A percentile compares a stretch with the other conserved stretches of the same genome.
Conservation (phyloP, 2,888 invertebrate species). For the Agonum fuliginosum region DNA sequence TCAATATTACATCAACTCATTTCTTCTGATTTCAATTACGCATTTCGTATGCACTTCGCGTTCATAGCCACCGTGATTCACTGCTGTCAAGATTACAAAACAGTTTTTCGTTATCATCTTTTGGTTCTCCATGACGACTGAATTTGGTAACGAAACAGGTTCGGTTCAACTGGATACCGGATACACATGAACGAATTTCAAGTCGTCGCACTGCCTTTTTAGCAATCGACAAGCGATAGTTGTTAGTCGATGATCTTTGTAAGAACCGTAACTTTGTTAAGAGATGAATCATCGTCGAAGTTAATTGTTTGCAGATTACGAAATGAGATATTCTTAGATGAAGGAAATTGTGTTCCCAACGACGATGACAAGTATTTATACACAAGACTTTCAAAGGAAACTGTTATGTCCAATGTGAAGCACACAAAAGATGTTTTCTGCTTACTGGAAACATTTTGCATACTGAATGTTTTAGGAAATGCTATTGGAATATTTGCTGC, state of each 20-base stretch:
- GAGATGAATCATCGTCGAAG: neutral
- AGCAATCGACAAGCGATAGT: too few relatives aligned
- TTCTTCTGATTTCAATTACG: neutral
- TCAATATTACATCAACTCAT: neutral
- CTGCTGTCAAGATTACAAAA: conserved; percentile 13
- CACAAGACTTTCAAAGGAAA: neutral
- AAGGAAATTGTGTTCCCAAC: neutral
- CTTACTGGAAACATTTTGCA: too few relatives aligned
- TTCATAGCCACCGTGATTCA: neutral
- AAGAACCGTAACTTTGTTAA: neutral
- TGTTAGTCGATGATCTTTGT: neutral
- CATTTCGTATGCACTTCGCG: neutral
- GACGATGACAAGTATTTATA: neutral
- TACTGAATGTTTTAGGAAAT: too few relatives aligned
- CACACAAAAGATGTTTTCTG: too few relatives aligned
- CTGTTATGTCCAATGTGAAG: too few relatives aligned
- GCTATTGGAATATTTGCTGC: too few relatives aligned
- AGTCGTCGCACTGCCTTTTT: neutral
- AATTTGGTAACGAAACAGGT: conserved; percentile 46
- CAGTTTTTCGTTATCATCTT: conserved; percentile 29
- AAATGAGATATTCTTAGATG: neutral
- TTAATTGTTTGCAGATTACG: neutral
- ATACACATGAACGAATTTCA: conserved; percentile 37
- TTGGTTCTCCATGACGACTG: conserved; percentile 22
- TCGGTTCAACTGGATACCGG: neutral